A percentile compares a stretch with the other conserved stretches of the same genome.
phyloP scores from a whole-genome alignment of 2,797 vertebrate species.

The Cossypha niveicapilla region DNA sequence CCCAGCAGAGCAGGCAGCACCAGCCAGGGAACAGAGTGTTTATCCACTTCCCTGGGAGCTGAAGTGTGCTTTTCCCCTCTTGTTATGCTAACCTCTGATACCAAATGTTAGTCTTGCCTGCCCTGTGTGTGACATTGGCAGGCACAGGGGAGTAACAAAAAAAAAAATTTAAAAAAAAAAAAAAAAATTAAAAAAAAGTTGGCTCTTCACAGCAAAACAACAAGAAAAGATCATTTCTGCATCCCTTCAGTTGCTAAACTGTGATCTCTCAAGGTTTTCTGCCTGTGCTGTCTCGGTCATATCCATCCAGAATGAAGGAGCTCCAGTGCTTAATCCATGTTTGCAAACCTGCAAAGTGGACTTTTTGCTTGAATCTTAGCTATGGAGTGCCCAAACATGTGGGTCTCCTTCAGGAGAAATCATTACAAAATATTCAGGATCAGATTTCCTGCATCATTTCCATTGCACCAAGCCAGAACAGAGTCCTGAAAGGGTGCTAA shows the following conservation, averaged over 20 bases:
- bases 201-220: neutral
- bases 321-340: neutral
- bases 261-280: neutral
- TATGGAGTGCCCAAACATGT: rapidly evolving
- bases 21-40: neutral
- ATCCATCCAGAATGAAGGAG: neutral
- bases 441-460: neutral
- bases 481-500: neutral
- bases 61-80: neutral
- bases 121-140: neutral
- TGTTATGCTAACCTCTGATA: constrained; percentile 23
- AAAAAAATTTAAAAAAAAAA: neutral
- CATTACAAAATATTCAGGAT: neutral
- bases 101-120: neutral
- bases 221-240: neutral
- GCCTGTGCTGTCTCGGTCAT: neutral
- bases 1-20: neutral
- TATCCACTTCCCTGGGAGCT: neutral
- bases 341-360: neutral
- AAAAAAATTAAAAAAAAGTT: neutral
- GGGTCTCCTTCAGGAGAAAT: neutral
- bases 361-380: neutral
- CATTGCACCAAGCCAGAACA: neutral
- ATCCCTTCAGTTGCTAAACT: neutral
- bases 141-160: neutral